These are phyloP conservation scores for Engraulis encrasicolus DNA, from an alignment of 2,113 vertebrate genomes.

Conservation along the genomic window DNA sequence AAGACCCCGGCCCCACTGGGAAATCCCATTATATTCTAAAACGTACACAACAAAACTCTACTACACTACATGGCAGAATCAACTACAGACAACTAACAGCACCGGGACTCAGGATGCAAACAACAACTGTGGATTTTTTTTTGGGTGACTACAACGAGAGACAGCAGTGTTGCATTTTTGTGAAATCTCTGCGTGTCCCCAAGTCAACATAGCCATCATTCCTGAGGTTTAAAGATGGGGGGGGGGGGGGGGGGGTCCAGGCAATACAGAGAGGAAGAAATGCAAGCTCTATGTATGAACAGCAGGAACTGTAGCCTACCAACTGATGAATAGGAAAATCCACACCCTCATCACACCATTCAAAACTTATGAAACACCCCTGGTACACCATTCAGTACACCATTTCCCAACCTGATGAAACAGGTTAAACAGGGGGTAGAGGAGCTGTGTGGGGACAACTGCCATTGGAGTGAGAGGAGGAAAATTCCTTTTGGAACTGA, in stretches of 20 bases:
- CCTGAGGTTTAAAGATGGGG: neutral
- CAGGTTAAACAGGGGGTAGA: too few relatives aligned
- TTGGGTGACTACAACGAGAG: neutral
- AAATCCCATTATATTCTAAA: neutral
- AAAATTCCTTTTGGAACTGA: neutral
- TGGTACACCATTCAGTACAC: neutral
- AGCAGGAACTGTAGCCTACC: neutral
- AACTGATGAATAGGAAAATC: neutral
- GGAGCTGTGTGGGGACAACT: too few relatives aligned
- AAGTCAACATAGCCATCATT: neutral
- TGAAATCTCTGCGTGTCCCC: neutral
- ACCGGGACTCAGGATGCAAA: neutral
- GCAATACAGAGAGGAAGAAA: slow-evolving; percentile 5
- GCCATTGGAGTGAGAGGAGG: too few relatives aligned
- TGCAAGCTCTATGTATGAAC: neutral
- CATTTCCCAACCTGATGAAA: neutral
- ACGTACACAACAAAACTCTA: neutral
- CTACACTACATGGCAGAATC: neutral
- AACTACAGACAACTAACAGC: neutral
- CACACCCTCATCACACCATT: neutral
- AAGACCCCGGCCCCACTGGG: too few relatives aligned
- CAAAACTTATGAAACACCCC: neutral
- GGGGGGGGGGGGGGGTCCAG: too few relatives aligned
- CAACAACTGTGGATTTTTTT: neutral
- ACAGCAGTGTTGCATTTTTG: slow-evolving; percentile 7